Conservation (phyloP, 2,797 vertebrate species). For the Onychomys torridus region DNA sequence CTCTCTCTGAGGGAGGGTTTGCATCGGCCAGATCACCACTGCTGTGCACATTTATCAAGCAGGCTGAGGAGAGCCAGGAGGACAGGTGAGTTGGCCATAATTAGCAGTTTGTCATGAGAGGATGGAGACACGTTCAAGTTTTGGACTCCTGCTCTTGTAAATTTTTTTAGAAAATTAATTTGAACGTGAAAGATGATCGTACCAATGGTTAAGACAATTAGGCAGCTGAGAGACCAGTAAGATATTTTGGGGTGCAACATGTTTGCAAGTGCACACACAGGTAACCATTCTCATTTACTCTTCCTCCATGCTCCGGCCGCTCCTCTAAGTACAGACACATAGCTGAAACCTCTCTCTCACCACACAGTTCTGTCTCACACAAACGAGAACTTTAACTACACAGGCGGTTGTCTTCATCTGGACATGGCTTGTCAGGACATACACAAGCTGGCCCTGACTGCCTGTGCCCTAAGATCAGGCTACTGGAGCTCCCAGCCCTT, state of each 20-base stretch:
- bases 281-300: not conserved
- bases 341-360: not conserved
- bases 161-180: not conserved
- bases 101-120: not conserved
- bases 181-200: not conserved
- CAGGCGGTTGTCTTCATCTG: not conserved
- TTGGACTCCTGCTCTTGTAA: not conserved
- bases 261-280: not conserved
- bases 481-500: not conserved
- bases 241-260: not conserved
- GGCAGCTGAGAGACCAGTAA: not conserved
- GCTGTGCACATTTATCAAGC: not conserved
- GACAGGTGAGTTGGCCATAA: not conserved
- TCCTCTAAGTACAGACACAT: not conserved
- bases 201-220: not conserved
- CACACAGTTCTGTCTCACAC: not conserved
- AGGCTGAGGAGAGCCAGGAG: not conserved
- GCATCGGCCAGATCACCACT: not conserved
- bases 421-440: not conserved
- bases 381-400: not conserved
- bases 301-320: accelerated
- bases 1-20: not conserved
- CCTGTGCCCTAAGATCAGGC: not conserved
- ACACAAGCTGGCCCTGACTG: not conserved
- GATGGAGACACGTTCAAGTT: not conserved